Percentiles rank a stretch among this genome's conserved stretches.
These are phyloP conservation scores for Fratercula arctica DNA, from an alignment of 2,797 vertebrate genomes.

Conservation along the genomic window DNA sequence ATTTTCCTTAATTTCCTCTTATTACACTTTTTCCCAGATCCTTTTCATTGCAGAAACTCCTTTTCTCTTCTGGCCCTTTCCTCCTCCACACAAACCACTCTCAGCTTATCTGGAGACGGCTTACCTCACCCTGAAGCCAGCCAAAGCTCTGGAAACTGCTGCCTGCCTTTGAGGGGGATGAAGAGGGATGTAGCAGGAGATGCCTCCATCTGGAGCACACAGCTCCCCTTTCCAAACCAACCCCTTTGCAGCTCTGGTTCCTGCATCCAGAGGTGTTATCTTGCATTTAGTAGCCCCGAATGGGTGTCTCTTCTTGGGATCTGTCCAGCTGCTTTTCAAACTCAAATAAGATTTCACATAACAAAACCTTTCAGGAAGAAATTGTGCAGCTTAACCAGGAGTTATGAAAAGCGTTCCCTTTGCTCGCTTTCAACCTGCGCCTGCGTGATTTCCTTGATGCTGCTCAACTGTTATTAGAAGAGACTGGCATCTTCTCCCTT, in stretches of 20 bases:
- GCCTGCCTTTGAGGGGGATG: neutral
- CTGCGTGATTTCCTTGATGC: neutral
- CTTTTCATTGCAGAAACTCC: neutral
- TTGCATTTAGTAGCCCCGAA: neutral
- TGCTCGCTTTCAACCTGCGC: neutral
- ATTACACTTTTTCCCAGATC: neutral
- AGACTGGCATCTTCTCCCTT: neutral
- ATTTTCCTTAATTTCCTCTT: neutral
- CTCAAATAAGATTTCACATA: neutral
- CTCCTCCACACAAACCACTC: neutral
- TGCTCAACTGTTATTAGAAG: neutral
- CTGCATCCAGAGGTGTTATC: neutral
- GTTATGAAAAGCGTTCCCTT: neutral
- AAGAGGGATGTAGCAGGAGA: neutral
- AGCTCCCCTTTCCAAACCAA: neutral
- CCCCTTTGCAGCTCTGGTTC: neutral
- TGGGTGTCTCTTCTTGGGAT: neutral
- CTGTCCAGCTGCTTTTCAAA: neutral
- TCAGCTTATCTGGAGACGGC: neutral
- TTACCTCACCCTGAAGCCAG: neutral
- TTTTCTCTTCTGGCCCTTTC: neutral
- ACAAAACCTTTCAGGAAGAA: neutral
- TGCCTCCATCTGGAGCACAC: neutral
- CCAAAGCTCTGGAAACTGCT: neutral
- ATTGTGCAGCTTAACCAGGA: neutral